Percentiles rank a stretch among this genome's conserved stretches.
These are phyloP conservation scores for Tethya wilhelma DNA, from an alignment of 37 sponge, comb jelly and placozoan genomes.

Conservation along the genomic window DNA sequence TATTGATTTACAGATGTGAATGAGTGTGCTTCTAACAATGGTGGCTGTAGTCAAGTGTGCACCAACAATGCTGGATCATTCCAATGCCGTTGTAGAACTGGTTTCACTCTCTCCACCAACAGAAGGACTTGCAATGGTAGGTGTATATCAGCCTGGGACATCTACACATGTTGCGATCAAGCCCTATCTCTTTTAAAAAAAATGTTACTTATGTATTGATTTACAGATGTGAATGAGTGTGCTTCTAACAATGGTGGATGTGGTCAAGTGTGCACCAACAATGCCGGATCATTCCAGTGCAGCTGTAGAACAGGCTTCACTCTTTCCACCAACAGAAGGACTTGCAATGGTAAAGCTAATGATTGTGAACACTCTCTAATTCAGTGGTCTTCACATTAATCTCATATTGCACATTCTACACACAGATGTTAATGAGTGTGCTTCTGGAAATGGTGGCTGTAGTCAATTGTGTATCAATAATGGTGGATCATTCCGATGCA, in stretches of 20 bases:
- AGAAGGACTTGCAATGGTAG: constrained; percentile 34
- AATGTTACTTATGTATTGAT: not conserved
- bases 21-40: constrained; percentile 53
- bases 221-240: constrained; percentile 26
- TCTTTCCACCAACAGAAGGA: not conserved
- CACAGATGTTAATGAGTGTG: constrained; percentile 44
- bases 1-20: constrained; percentile 40
- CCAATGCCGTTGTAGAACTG: constrained; percentile 43
- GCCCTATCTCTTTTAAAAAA: not conserved
- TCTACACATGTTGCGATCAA: no score
- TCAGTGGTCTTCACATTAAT: not conserved
- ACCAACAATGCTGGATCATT: constrained; percentile 49
- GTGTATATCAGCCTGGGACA: no score
- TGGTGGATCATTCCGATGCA: constrained; percentile 19
- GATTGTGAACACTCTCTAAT: not conserved
- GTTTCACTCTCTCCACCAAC: constrained; percentile 20
- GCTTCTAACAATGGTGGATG: constrained; percentile 26
- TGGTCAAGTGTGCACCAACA: constrained; percentile 19
- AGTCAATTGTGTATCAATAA: constrained; percentile 34
- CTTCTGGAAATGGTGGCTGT: constrained; percentile 8
- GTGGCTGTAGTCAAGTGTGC: constrained; percentile 35
- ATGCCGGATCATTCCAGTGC: not conserved
- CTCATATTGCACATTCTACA: not conserved
- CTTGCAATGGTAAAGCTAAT: constrained; percentile 5
- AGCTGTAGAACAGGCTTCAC: constrained; percentile 19